Base-by-base conservation (phyloP, 2,113 vertebrate genomes). In the Oostethus manadensis region DNA sequence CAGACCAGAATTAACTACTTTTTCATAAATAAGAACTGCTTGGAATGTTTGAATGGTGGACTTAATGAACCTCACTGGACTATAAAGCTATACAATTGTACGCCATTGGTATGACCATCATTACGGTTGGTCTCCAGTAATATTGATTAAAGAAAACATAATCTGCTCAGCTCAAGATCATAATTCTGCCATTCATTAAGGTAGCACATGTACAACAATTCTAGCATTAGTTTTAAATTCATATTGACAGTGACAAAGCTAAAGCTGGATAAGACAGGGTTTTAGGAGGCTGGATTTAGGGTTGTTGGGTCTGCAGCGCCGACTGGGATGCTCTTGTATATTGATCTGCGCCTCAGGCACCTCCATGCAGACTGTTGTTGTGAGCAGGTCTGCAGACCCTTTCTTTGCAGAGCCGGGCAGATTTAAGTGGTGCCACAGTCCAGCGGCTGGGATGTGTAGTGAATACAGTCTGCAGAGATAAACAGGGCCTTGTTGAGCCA, bases 401-500 rank as follows among this genome's bases (percentile, higher is more conserved):
- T 91, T 90, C 87, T 83, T 84, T 91, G 89, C 88, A 90, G 89
- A 90, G 88, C 89, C 88, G 71, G 82, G 56, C 77, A 89, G 91
- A 92, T 92, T 90, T 90, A 88, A 90, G 85, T 89, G 92, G 92
- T 92, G 92, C 92, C 91, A 80, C 84, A 79, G 85, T 87, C 87
- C 84, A 87, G 89, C 81, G 86, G 87, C 90, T 85, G 87, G 88
- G 86, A 84, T 75, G 86, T 51, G 87, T 90, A 89, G 84, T 88
- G 89, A 90, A 91, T 82, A 89, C 87, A 87, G 88, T 89, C 89
- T 84, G 87, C 87, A 59, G 86, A 90, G 91, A 94, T 93, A 93
- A 94, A 93, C 92, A 91, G 40, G 54, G 80, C 88, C 91, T 92
- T 92, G 92, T 93, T 92, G 92, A 90, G 89, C 89, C 73, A 46